Base-by-base conservation (phyloP, 1,140 invertebrate species). In the Homarus americanus region DNA sequence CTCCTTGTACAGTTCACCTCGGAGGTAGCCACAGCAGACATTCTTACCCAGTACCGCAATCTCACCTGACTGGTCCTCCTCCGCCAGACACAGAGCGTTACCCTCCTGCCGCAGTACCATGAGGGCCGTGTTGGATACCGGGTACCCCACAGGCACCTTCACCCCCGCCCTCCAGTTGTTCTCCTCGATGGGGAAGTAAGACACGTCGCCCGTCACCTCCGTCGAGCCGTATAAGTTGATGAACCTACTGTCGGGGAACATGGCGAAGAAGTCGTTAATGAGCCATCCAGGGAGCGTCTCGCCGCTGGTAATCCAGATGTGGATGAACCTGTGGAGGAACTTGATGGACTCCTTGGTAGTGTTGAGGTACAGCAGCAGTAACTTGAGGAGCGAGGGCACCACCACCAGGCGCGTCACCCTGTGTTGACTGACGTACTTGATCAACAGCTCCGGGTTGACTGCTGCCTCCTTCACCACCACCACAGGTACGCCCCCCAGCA, bases 311-410 rank as follows among this genome's bases (percentile, higher is more conserved):
- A 91, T n/a, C 89, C 89, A 91, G 34, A 91, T n/a, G 38, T 49
- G 73, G 17, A 91, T 24, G 40, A 86, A 32, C 38, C 41, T 66
- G 34, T 85, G 89, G 34, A 91, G 76, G 9, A 80, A 17, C 1
- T 69, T 32, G 38, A 85, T 91, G 15, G 82, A 75, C 17, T 91
- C 89, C 73, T 91, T 85, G 38, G 82, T 86, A 12, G 89, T 85
- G 76, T 86, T 91, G 58, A 91, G 89, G 82, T 91, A 91, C 3
- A 91, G 82, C 15, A 91, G 75, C 76, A 91, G 40, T n/a, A 91
- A 63, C 66, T 91, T 91, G 20, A 91, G 75, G 9, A 91, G 76
- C 3, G 89, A 91, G 5, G 89, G 89, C 38, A 91, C 89, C 34
- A 85, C 10, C 58, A 91, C 89, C 63, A 91, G 82, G 24, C 89